A percentile compares a stretch with the other conserved stretches of the same genome.
Evolutionary conservation across 1,140 invertebrate species (phyloP).

Genomic region (Bombus waltoni): DNA sequence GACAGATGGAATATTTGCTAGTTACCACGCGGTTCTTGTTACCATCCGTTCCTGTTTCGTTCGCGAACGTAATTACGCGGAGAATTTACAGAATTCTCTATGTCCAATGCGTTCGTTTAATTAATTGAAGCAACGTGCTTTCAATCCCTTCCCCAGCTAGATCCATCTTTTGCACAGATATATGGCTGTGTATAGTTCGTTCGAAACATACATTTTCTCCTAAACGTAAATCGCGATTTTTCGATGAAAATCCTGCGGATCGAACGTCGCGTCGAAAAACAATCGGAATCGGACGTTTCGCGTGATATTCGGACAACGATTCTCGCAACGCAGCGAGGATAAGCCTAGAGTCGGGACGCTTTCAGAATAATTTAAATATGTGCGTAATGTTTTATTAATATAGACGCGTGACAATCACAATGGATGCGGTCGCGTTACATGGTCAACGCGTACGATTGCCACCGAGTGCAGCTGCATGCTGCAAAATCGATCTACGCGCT

Average conservation of each 20-base stretch:
- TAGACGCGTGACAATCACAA: conserved; percentile 3
- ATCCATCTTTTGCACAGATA: neutral
- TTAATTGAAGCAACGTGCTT: neutral
- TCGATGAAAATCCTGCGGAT: neutral
- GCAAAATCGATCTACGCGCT: conserved; percentile 5
- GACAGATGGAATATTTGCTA: neutral
- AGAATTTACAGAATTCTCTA: conserved; percentile 2
- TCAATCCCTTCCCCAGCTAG: neutral
- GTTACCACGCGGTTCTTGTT: neutral
- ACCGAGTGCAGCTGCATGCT: conserved; percentile 36
- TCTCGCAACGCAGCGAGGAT: neutral
- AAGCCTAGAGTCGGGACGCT: neutral
- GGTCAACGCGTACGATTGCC: conserved; percentile 9
- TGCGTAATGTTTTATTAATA: neutral
- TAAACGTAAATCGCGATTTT: neutral
- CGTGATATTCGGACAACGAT: neutral
- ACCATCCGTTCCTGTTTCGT: neutral
- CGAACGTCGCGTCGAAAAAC: neutral
- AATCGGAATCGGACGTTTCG: neutral
- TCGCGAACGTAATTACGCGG: too few species aligned
- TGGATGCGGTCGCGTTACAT: neutral
- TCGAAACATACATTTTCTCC: neutral
- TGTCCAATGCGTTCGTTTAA: neutral
- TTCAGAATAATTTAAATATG: neutral
- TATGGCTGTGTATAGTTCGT: neutral